Evolutionary conservation across 2,797 vertebrate genomes (phyloP), one percentile per base, ranked within the genome.

Genomic region (Echeneis naucrates): DNA sequence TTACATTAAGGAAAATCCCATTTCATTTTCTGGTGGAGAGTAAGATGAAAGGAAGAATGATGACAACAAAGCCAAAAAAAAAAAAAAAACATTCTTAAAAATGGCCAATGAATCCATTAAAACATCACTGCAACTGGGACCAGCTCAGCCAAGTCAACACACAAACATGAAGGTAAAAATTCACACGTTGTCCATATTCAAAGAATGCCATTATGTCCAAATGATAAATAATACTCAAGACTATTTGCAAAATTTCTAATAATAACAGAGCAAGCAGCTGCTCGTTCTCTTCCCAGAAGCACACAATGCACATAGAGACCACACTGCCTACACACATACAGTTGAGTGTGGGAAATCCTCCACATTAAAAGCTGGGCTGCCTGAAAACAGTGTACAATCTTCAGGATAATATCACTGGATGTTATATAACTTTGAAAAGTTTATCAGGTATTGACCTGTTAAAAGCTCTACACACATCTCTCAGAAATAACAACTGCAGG

Each of bases 321-420:
- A 60, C 71, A 35, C 51, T 65, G 73, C 68, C 84, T 59, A 75
- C 83, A 83, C 67, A 74, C 66, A 72, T 11, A 42, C 21, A 65
- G 45, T 4, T n/a, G 32, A 69, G 62, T 51, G 68, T 56, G 51
- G 75, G 42, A 67, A 80, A 75, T 60, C 35, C 69, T 79, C 60
- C 48, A 26, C 32, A 61, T 21, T 17, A 73, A 75, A 40, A 21
- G 44, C 16, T 17, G 40, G 63, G 62, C 12, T 51, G 33, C 27
- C 30, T 27, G 32, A 52, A 80, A 77, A 50, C 27, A 14, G n/a
- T 2, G 24, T 21, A 26, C 53, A 45, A 50, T 42, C 32, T 33
- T 67, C 40, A 42, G 9, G 40, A 40, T 45, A 16, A 21, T 42
- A 40, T 47, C 44, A 26, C 10, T 62, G 17, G 11, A 63, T 40